phyloP scores from a whole-genome alignment of 2,888 invertebrate genomes.

The Lobophora halterata region DNA sequence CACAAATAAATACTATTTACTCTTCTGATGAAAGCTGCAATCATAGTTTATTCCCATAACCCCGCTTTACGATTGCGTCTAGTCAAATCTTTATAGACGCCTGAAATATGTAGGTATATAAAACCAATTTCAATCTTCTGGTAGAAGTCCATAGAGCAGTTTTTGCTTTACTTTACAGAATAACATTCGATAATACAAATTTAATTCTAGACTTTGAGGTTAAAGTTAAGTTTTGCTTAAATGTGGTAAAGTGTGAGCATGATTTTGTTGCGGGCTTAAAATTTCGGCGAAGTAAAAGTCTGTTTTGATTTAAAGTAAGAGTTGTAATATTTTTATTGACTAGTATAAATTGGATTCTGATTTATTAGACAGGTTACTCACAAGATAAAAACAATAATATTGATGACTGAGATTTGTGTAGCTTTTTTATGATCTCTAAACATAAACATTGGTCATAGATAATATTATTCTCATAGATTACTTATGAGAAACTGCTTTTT shows the following conservation, averaged over 20 bases:
- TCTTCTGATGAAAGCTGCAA: constrained; percentile 32
- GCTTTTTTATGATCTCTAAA: neutral
- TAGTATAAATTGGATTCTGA: constrained; percentile 16
- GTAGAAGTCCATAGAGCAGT: neutral
- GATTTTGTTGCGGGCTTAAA: constrained; percentile 22
- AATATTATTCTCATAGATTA: no score
- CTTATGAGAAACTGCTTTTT: no score
- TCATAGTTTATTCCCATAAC: constrained; percentile 58
- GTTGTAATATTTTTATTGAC: constrained; percentile 23
- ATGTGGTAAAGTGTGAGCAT: neutral
- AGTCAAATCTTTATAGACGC: constrained; percentile 52
- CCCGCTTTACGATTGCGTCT: constrained; percentile 58
- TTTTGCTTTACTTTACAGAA: neutral
- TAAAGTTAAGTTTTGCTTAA: constrained; percentile 7
- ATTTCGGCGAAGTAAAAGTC: constrained; percentile 22
- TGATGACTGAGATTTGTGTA: neutral
- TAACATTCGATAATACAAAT: neutral
- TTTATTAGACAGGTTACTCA: constrained; percentile 23
- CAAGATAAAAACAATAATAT: constrained; percentile 3
- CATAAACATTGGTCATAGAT: no score
- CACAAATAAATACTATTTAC: constrained; percentile 25
- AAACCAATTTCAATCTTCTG: constrained; percentile 9
- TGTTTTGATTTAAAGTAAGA: constrained; percentile 27
- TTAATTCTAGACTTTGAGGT: constrained; percentile 8
- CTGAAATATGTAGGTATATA: constrained; percentile 11